Evolutionary conservation across 2,888 invertebrate species (phyloP).

Genomic region (Zeuzera pyrina): DNA sequence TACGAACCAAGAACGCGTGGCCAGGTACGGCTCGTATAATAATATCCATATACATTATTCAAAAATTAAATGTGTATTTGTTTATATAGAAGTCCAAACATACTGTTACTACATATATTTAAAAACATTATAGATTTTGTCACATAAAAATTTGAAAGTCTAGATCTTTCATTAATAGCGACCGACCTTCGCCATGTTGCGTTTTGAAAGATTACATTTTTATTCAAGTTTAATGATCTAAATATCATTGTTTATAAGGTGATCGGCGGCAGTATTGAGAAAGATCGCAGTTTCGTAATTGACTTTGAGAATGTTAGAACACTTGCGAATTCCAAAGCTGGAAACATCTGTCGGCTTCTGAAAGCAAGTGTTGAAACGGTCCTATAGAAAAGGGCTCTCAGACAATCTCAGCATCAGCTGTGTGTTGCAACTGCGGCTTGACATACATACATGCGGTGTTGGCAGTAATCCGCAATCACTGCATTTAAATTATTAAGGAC

Average conservation of each 20-base stretch:
- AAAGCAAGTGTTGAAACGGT: constrained; percentile 7
- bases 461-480: constrained; percentile 32
- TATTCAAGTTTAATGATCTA: constrained; percentile 9
- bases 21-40: too few species aligned
- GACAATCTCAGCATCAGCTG: constrained; percentile 39
- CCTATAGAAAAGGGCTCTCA: constrained; percentile 57
- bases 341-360: neutral
- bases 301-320: too few species aligned
- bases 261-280: too few species aligned
- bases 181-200: constrained; percentile 32
- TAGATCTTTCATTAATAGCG: constrained; percentile 31
- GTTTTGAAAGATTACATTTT: constrained; percentile 34
- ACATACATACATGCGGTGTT: constrained; percentile 47
- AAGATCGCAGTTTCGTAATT: too few species aligned
- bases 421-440: constrained; percentile 54
- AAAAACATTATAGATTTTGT: too few species aligned
- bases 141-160: constrained; percentile 36
- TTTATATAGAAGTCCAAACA: too few species aligned
- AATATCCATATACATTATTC: too few species aligned
- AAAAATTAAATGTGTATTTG: too few species aligned
- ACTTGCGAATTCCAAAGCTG: too few species aligned
- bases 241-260: neutral
- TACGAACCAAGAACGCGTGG: too few species aligned
- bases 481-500: constrained; percentile 8
- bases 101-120: too few species aligned